phyloP scores from a whole-genome alignment of 2,888 invertebrate genomes.

The Drosophila nigricruria region DNA sequence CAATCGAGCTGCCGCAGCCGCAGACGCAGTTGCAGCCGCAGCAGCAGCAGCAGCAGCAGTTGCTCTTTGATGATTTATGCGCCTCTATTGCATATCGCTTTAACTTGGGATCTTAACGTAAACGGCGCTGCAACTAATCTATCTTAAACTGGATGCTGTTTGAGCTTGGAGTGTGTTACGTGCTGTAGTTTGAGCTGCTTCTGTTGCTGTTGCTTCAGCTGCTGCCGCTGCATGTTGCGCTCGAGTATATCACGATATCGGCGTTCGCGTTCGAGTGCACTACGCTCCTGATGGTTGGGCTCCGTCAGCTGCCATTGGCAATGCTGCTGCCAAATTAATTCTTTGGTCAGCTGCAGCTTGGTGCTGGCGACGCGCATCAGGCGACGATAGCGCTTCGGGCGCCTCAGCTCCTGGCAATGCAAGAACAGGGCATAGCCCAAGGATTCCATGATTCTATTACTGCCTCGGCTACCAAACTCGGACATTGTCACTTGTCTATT shows the following conservation, averaged over 20 bases:
- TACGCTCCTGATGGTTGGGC: conserved; percentile 47
- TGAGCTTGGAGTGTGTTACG: conserved; percentile 10
- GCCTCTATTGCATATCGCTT: conserved; percentile 45
- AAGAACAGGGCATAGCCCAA: conserved; percentile 65
- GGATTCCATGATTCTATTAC: conserved; percentile 15
- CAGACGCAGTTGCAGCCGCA: not conserved
- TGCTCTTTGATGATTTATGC: conserved; percentile 56
- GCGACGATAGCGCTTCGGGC: conserved; percentile 50
- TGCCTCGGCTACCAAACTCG: not conserved
- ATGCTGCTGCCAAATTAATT: conserved; percentile 56
- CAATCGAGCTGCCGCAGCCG: conserved; percentile 4
- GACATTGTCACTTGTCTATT: conserved; percentile 22
- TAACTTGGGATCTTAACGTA: conserved; percentile 12
- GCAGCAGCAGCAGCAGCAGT: not conserved
- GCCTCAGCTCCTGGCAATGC: conserved; percentile 64
- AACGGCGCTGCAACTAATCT: conserved; percentile 22
- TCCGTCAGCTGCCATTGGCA: conserved; percentile 55
- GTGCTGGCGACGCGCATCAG: conserved; percentile 63
- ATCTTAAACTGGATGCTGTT: conserved; percentile 4
- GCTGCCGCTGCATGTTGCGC: conserved; percentile 54
- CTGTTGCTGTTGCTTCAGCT: conserved; percentile 41
- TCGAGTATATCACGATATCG: conserved; percentile 56
- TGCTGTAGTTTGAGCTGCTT: conserved; percentile 23
- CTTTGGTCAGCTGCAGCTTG: conserved; percentile 71
- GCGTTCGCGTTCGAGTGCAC: conserved; percentile 58